Evolutionary conservation across 2,797 vertebrate genomes (phyloP).

Genomic region (Sebastes itinus): DNA sequence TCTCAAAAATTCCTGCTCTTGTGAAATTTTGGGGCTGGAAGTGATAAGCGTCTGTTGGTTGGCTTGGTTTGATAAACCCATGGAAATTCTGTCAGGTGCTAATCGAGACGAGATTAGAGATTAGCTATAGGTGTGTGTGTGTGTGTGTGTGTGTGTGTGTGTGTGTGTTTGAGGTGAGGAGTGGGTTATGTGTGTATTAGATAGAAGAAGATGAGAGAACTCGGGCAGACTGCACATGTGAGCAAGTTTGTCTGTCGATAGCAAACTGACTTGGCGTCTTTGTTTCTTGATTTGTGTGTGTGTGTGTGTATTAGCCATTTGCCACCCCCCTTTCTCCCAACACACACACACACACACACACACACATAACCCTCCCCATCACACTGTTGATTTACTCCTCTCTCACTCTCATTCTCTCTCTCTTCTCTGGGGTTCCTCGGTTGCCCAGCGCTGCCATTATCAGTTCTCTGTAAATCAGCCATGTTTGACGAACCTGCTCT

Average conservation of each 20-base stretch:
- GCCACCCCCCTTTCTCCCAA: background rate
- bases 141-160: slow-evolving; percentile 43
- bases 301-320: background rate
- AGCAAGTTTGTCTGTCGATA: slow-evolving; percentile 26
- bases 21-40: slow-evolving; percentile 82
- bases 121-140: slow-evolving; percentile 61
- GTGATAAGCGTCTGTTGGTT: slow-evolving; percentile 85
- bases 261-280: slow-evolving; percentile 28
- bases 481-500: slow-evolving; percentile 88
- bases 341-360: background rate
- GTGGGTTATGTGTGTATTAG: slow-evolving; percentile 44
- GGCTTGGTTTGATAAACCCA: slow-evolving; percentile 85
- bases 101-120: slow-evolving; percentile 87
- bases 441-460: slow-evolving; percentile 83
- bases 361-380: slow-evolving; percentile 23
- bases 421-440: slow-evolving; percentile 70
- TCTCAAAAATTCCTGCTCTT: slow-evolving; percentile 85
- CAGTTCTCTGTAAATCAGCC: slow-evolving; percentile 86
- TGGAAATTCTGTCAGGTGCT: slow-evolving; percentile 89
- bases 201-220: slow-evolving; percentile 58
- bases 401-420: background rate
- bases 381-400: slow-evolving; percentile 63
- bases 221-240: slow-evolving; percentile 45
- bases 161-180: slow-evolving; percentile 23
- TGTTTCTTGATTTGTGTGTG: slow-evolving; percentile 22